phyloP scores from a whole-genome alignment of 37 sponge, comb jelly and placozoan genomes.

The Beroe forskalii region DNA sequence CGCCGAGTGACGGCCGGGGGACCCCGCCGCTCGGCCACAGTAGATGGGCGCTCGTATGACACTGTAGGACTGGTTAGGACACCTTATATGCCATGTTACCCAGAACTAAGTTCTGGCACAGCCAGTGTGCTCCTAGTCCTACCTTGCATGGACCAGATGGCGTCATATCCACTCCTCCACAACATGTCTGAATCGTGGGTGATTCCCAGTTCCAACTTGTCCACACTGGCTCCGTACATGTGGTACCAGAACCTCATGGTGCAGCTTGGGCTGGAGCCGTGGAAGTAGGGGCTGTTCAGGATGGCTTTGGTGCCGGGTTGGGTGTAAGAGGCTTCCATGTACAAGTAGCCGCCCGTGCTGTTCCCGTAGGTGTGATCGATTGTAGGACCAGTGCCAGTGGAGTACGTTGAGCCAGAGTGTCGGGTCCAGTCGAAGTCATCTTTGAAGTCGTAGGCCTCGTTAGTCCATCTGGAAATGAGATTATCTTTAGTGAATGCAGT shows the following conservation, averaged over 20 bases:
- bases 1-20: no score
- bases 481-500: no score
- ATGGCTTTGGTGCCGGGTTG: constrained; percentile 36
- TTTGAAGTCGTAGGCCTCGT: constrained; percentile 5
- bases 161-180: constrained; percentile 21
- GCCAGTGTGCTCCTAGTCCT: no score
- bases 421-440: constrained; percentile 60
- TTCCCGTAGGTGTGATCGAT: constrained; percentile 65
- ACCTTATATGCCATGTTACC: no score
- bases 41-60: no score
- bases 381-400: constrained; percentile 58
- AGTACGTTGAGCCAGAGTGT: constrained; percentile 47
- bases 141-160: constrained; percentile 39
- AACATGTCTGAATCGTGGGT: neutral
- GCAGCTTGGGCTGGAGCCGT: constrained; percentile 28
- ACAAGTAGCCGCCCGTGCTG: constrained; percentile 57
- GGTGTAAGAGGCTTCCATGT: constrained; percentile 57
- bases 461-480: constrained; percentile 31
- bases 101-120: no score
- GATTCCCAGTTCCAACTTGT: constrained; percentile 52
- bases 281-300: constrained; percentile 61
- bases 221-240: constrained; percentile 68
- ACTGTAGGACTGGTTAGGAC: no score
- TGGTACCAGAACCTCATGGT: constrained; percentile 67
- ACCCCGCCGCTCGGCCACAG: no score